Base-by-base conservation (phyloP, 2,888 invertebrate species). In the Plagodis pulveraria region DNA sequence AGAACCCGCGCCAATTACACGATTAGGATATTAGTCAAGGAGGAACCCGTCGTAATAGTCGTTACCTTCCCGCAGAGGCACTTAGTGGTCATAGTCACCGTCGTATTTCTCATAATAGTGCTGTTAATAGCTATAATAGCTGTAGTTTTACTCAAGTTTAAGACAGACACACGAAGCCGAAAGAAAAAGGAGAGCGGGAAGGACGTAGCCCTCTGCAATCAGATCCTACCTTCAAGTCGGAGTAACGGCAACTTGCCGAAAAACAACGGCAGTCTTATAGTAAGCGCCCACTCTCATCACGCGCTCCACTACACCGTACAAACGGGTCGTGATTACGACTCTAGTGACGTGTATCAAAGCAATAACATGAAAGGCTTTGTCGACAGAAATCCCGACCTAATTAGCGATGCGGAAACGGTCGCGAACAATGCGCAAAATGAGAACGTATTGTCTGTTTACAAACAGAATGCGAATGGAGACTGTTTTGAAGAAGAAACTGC, bases 1-100 rank as follows among this genome's bases (percentile, higher is more conserved):
- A 94, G 93, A 58, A 94, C 95, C 0, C 95, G 95, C 68, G 95
- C 96, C 59, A 98, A 98, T 83, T 96, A 97, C 72, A 97, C 98
- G 1, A 93, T 98, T 67, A 93, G 95, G 65, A 95, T 97, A 49
- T 93, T 96, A 66, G 93, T 96, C 55, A 96, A 96, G 79, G 95
- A 96, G 76, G 96, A 95, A 63, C 96, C 95, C 10, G 93, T 95
- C 33, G 94, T 95, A 7, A 94, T 95, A 58, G 94, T 95, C 67
- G 94, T 95, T 40, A 94, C 94, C 49, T 95, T 96, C 83, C 95
- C 96, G 0, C 94, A 95, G 63, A 95, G 96, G 80, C 95, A 96
- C 74, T 93, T 96, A 79, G 93, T 96, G 63, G 94, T 96, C 50
- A 94, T 96, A 69, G 94, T 95, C 48, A 94, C 95, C 34, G 94